phyloP scores from a whole-genome alignment of 2,113 vertebrate species.

The Semicossyphus pulcher region DNA sequence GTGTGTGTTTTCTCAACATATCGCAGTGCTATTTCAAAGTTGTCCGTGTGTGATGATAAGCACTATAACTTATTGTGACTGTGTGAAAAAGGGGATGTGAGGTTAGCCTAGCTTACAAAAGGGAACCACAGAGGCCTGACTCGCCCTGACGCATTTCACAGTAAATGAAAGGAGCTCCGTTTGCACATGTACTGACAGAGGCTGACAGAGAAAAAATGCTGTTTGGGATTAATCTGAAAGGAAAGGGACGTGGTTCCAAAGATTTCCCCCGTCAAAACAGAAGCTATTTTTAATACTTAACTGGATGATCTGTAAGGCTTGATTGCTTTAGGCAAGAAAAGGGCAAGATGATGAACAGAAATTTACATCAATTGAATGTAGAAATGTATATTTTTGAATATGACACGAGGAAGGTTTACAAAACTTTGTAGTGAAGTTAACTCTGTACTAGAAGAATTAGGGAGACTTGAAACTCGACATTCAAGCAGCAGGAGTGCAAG shows the following conservation, averaged over 20 bases:
- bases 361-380: constrained; percentile 53
- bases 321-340: constrained; percentile 12
- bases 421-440: no score
- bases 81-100: constrained; percentile 46
- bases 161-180: constrained; percentile 39
- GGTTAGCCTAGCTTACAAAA: constrained; percentile 22
- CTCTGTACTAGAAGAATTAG: background rate
- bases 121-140: constrained; percentile 14
- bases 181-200: constrained; percentile 45
- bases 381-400: constrained; percentile 56
- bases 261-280: constrained; percentile 12
- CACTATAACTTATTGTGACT: constrained; percentile 58
- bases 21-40: constrained; percentile 47
- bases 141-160: constrained; percentile 15
- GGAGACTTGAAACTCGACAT: constrained; percentile 29
- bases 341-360: constrained; percentile 15
- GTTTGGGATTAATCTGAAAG: constrained; percentile 6
- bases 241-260: constrained; percentile 2
- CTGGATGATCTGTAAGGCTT: constrained; percentile 15
- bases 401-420: constrained; percentile 42
- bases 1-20: constrained; percentile 35
- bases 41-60: constrained; percentile 36
- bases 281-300: constrained; percentile 7
- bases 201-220: background rate
- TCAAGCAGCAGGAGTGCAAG: constrained; percentile 4